Conservation (phyloP, 2,797 vertebrate genomes). For the Myotis planiceps region DNA sequence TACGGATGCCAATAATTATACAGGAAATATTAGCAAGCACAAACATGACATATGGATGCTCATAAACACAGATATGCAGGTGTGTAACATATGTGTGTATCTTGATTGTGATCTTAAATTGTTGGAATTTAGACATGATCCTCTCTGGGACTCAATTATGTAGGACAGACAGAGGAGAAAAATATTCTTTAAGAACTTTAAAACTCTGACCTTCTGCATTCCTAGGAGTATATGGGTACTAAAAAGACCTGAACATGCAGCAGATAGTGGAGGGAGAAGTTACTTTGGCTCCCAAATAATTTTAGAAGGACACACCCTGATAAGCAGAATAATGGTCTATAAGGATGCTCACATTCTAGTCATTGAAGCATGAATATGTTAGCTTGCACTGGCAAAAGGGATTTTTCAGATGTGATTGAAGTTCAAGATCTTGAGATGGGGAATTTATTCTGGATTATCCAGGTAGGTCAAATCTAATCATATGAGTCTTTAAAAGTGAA, state of each 20-base stretch:
- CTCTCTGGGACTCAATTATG: neutral
- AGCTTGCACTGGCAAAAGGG: neutral
- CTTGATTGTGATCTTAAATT: neutral
- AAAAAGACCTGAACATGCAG: neutral
- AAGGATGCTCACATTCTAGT: neutral
- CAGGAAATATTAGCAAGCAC: neutral
- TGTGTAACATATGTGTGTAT: neutral
- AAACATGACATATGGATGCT: neutral
- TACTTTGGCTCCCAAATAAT: neutral
- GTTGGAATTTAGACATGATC: neutral
- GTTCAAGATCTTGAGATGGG: neutral
- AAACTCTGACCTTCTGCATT: neutral
- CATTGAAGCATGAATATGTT: neutral
- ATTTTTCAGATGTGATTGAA: neutral
- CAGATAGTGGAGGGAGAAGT: neutral
- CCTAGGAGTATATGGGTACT: neutral
- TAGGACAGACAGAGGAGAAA: neutral
- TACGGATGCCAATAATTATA: neutral
- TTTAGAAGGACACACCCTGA: neutral
- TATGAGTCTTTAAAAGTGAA: neutral
- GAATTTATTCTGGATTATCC: neutral
- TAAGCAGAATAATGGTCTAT: neutral
- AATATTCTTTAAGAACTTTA: neutral
- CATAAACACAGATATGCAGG: neutral
- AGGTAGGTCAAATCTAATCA: neutral